These are phyloP conservation scores for Torymus auratus DNA, from an alignment of 2,888 invertebrate species.

Conservation along the genomic window DNA sequence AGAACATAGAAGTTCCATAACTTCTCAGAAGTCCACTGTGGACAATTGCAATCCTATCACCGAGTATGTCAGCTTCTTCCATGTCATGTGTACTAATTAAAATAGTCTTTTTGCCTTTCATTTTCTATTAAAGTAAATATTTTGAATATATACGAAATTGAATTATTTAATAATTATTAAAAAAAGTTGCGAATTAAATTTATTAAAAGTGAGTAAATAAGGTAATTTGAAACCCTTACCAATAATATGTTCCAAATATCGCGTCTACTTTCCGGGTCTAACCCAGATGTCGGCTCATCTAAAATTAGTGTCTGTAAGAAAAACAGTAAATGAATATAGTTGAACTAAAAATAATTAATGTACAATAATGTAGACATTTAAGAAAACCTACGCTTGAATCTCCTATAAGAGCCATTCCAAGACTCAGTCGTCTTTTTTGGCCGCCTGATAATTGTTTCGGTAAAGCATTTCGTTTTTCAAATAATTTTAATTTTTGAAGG, in stretches of 20 bases:
- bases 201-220: no score
- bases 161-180: no score
- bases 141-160: no score
- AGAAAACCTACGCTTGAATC: slow-evolving; percentile 78
- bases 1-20: slow-evolving; percentile 87
- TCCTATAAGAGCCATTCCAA: slow-evolving; percentile 90
- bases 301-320: slow-evolving; percentile 78
- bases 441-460: slow-evolving; percentile 88
- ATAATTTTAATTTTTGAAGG: slow-evolving; percentile 81
- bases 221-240: slow-evolving; percentile 72
- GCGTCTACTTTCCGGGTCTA: slow-evolving; percentile 90
- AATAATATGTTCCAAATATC: slow-evolving; percentile 90
- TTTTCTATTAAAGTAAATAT: slow-evolving; percentile 15
- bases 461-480: slow-evolving; percentile 80
- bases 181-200: no score
- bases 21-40: slow-evolving; percentile 85
- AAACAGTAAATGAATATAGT: no score
- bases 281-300: slow-evolving; percentile 91
- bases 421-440: slow-evolving; percentile 90
- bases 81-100: slow-evolving; percentile 94
- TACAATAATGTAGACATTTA: no score
- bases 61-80: slow-evolving; percentile 94
- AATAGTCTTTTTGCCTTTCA: slow-evolving; percentile 85
- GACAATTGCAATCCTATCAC: slow-evolving; percentile 91
- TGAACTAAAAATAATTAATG: no score